A percentile compares a stretch with the other conserved stretches of the same genome.
These are phyloP conservation scores for Sceloporus tristichus DNA, from an alignment of 2,113 vertebrate genomes.

Conservation along the genomic window DNA sequence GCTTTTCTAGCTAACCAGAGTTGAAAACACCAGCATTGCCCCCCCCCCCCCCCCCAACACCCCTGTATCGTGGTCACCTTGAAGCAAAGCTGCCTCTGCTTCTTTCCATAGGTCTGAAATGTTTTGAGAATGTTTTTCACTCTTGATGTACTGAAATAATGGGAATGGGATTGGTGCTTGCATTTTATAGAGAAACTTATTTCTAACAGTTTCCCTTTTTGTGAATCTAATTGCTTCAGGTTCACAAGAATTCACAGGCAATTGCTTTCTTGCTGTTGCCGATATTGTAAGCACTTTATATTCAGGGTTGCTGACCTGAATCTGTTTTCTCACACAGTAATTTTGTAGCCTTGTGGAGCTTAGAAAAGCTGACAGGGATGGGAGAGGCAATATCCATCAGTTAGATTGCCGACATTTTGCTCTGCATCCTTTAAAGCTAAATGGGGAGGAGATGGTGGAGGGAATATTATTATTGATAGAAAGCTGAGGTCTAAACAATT, in stretches of 20 bases:
- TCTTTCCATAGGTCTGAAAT: conserved; percentile 58
- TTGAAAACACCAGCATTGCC: conserved; percentile 50
- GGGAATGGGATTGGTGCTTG: conserved; percentile 52
- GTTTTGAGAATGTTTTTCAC: conserved; percentile 56
- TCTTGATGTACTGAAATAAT: conserved; percentile 57
- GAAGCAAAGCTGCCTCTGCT: conserved; percentile 63
- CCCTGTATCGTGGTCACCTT: conserved; percentile 47
- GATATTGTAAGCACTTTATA: conserved; percentile 71
- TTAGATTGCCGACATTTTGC: conserved; percentile 40
- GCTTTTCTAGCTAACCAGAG: conserved; percentile 18
- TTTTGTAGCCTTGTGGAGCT: conserved; percentile 65
- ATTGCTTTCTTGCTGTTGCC: conserved; percentile 76
- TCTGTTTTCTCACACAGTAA: conserved; percentile 71
- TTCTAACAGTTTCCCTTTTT: conserved; percentile 66
- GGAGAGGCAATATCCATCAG: conserved; percentile 62
- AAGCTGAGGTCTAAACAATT: not conserved
- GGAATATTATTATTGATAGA: conserved; percentile 36
- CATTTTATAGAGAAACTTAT: conserved; percentile 68
- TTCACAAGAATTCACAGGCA: conserved; percentile 75
- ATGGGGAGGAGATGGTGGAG: not conserved
- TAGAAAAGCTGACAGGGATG: conserved; percentile 63
- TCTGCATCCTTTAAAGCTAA: conserved; percentile 40
- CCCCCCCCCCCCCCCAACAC: no score
- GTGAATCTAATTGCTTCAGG: conserved; percentile 80
- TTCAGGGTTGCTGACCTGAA: conserved; percentile 77